A percentile compares a stretch with the other conserved stretches of the same genome.
phyloP scores from a whole-genome alignment of 2,113 vertebrate genomes.

The Myiopsitta monachus region DNA sequence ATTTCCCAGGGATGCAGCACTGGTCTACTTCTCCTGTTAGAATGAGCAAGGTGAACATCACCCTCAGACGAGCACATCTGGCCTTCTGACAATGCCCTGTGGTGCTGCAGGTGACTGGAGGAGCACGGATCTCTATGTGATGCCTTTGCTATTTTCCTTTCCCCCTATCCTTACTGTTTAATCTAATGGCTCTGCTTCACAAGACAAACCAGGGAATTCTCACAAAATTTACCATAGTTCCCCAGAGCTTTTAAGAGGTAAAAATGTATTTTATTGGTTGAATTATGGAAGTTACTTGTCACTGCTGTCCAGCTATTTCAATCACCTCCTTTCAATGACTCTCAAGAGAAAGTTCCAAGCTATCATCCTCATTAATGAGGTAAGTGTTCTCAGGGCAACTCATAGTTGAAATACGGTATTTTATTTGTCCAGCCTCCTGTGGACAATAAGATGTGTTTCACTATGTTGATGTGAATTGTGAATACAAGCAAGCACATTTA shows the following conservation, averaged over 20 bases:
- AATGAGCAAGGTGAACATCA: neutral
- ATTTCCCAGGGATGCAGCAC: neutral
- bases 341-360: conserved; percentile 49
- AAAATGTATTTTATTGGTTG: conserved; percentile 19
- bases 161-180: neutral
- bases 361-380: conserved; percentile 21
- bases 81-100: fast-evolving
- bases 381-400: conserved; percentile 5
- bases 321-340: neutral
- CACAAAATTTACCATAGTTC: neutral
- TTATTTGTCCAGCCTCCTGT: neutral
- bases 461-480: neutral
- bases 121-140: fast-evolving
- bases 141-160: neutral
- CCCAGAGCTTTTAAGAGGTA: neutral
- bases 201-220: neutral
- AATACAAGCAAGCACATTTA: neutral
- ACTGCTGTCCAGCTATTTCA: neutral
- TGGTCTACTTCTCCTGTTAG: neutral
- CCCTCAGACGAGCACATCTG: neutral
- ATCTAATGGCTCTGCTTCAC: neutral
- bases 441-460: neutral
- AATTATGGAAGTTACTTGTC: conserved; percentile 4
- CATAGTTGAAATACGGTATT: neutral
- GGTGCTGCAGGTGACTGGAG: fast-evolving